phyloP scores from a whole-genome alignment of 2,113 vertebrate genomes.

The Pandion haliaetus region DNA sequence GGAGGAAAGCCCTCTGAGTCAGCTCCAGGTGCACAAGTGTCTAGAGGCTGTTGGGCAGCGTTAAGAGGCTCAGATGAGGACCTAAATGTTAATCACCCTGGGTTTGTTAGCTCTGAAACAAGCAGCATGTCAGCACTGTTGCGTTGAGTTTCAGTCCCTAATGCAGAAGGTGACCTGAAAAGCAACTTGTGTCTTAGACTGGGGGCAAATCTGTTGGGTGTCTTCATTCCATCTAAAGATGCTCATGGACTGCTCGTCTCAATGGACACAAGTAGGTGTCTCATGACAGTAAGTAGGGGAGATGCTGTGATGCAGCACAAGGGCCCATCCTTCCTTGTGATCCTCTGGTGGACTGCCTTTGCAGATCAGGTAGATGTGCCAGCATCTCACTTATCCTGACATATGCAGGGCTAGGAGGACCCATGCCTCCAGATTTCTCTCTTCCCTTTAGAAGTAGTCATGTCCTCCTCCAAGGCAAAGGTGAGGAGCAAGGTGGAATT shows the following conservation, averaged over 20 bases:
- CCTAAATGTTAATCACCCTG: background rate
- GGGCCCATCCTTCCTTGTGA: background rate
- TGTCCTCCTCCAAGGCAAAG: background rate
- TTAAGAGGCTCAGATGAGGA: background rate
- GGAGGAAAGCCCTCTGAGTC: background rate
- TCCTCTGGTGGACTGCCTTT: background rate
- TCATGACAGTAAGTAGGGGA: background rate
- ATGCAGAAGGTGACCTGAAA: background rate
- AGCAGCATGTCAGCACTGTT: fast-evolving
- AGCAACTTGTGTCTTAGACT: background rate
- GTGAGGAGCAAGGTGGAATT: background rate
- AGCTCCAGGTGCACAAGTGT: background rate
- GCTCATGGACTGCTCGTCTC: background rate
- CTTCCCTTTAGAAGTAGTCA: background rate
- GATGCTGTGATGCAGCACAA: background rate
- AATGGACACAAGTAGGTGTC: too few relatives aligned
- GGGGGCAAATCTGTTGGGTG: background rate
- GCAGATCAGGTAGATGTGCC: background rate
- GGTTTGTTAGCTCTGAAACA: background rate
- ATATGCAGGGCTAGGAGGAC: background rate
- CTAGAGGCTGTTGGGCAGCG: background rate
- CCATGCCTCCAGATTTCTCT: background rate
- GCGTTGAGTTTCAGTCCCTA: background rate
- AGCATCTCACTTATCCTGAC: fast-evolving
- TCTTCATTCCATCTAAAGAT: background rate